Conservation (phyloP, 2,888 invertebrate species). For the Incurvaria masculella region DNA sequence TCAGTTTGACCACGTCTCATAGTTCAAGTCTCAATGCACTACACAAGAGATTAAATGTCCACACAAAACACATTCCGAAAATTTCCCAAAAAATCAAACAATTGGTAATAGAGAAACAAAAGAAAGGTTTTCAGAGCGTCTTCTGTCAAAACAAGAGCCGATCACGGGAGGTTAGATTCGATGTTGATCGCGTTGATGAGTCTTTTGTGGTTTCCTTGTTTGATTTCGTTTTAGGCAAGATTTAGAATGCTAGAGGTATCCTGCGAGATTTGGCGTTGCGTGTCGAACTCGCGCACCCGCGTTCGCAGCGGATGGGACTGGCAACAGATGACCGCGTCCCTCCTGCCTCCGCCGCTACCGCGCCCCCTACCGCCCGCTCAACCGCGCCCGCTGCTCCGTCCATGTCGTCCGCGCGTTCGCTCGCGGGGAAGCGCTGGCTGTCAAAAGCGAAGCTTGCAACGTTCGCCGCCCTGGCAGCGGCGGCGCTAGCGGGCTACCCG, state of each 20-base stretch:
- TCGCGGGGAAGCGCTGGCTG: neutral
- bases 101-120: too few species aligned
- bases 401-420: neutral
- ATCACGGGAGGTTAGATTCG: neutral
- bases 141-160: neutral
- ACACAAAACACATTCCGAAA: too few species aligned
- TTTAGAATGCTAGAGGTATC: too few species aligned
- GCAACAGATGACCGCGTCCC: neutral
- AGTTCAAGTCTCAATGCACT: too few species aligned
- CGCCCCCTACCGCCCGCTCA: neutral
- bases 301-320: neutral
- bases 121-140: neutral
- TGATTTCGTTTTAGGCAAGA: too few species aligned
- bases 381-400: neutral
- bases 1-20: too few species aligned
- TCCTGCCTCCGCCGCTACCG: neutral
- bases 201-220: neutral
- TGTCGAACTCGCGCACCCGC: neutral
- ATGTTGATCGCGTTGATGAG: neutral
- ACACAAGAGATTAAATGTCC: too few species aligned
- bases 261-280: too few species aligned
- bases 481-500: neutral
- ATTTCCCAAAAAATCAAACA: too few species aligned
- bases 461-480: neutral
- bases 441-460: neutral